A percentile compares a stretch with the other conserved stretches of the same genome.
phyloP scores from a whole-genome alignment of 1,140 invertebrate species.

The Pseudomyrmex concolor region DNA sequence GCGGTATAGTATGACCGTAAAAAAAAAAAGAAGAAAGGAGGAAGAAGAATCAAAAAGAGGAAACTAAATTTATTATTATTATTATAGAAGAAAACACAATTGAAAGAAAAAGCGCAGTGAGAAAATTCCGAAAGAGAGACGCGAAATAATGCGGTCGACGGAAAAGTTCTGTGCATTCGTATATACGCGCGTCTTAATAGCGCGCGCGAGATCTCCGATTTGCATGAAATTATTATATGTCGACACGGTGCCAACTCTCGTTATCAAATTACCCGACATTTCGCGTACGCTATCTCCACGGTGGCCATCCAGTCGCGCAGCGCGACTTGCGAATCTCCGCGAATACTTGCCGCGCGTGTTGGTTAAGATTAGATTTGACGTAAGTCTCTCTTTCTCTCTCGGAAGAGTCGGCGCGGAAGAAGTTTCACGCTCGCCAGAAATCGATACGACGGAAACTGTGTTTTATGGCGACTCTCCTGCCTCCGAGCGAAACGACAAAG shows the following conservation, averaged over 20 bases:
- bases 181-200: slow-evolving; percentile 20
- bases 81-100: not conserved
- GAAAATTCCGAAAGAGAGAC: not conserved
- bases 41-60: not conserved
- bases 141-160: too few relatives aligned
- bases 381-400: slow-evolving; percentile 14
- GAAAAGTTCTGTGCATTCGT: not conserved
- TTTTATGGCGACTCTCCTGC: slow-evolving; percentile 40
- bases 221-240: slow-evolving; percentile 75
- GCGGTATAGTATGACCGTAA: not conserved
- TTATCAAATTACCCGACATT: slow-evolving; percentile 59
- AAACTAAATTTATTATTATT: slow-evolving; percentile 46
- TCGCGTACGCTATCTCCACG: slow-evolving; percentile 32
- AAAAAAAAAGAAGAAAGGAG: not conserved
- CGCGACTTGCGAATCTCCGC: slow-evolving; percentile 22
- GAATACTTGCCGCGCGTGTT: not conserved
- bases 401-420: slow-evolving; percentile 34
- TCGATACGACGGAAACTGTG: slow-evolving; percentile 51
- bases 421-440: slow-evolving; percentile 25
- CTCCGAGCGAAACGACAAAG: slow-evolving; percentile 5
- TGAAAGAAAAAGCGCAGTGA: too few relatives aligned
- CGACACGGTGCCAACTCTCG: not conserved
- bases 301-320: slow-evolving; percentile 1
- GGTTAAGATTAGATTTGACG: slow-evolving; percentile 45
- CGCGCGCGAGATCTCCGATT: slow-evolving; percentile 53